Evolutionary conservation across 1,140 invertebrate species (phyloP), one percentile per base, ranked within the genome.

Genomic region (Hydropsyche tenuis): DNA sequence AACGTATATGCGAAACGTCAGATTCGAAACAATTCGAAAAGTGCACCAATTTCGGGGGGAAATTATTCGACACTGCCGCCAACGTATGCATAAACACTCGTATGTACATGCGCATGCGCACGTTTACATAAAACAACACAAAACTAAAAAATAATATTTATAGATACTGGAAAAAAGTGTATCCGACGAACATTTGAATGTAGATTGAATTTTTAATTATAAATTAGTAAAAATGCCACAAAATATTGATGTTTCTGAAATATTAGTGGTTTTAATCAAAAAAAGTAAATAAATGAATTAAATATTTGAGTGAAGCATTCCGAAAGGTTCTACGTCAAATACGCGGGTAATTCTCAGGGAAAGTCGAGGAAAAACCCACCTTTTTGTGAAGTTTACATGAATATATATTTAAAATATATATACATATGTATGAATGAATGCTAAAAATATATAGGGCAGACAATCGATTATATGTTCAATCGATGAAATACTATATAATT

Each of bases 391-490:
- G 20, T 60, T 60, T 60, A 60, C 16, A 48, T 48, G 16, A n/a
- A 48, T 48, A 16, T 48, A 48, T 7, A 48, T 48, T 2, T 14
- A 48, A 48, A n/a, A 48, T 48, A 48, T 48, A 48, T 48, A 48
- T 48, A 48, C 14, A 14, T 48, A 22, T 60, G 23, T 60, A 60
- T 22, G 56, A 12, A 60, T 60, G 22, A 65, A 65, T 65, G 63
- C 70, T 73, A 76, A 76, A 73, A 60, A 69, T 77, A 73, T 64
- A 71, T 78, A 79, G 77, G 75, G 74, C 74, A 78, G 78, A 79
- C 78, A 79, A 79, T 79, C 78, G 78, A 77, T 78, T 74, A 77
- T 75, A 75, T 77, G 78, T 79, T 78, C 73, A 72, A 78, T 77
- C 75, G 75, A 75, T 75, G n/a, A 73, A 77, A 77, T 73, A 53